Base-by-base conservation (phyloP, 1,140 invertebrate species). In the Zaprionus nigranus region DNA sequence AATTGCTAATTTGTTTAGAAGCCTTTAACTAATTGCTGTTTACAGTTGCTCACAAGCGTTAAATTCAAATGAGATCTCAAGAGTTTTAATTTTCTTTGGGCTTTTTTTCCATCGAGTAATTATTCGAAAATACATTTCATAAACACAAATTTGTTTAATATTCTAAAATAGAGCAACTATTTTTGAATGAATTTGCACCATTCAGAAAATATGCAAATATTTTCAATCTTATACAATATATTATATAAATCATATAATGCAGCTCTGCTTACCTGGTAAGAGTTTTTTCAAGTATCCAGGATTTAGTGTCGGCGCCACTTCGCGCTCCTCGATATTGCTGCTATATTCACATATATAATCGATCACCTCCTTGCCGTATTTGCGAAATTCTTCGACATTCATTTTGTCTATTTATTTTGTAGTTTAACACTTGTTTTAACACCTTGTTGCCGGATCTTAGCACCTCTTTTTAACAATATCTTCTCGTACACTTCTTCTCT, bases 291-390 rank as follows among this genome's bases (percentile, higher is more conserved):
- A 93, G 92, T 98, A 99, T 34, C 98, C 97, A 3, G 96, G 97
- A 93, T 97, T 96, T 15, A 98, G 94, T 74, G 95, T 95, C 2
- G 98, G 97, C n/a, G 96, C 97, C 1, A 98, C 97, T 72, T 96
- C 93, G 69, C 96, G 94, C 54, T 95, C 92, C 24, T 94, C 93
- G 46, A 99, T 94, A 24, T 95, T 97, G 38, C 96, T 95, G 85
- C 97, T 93, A 92, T 99, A 99, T 72, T 97, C 94, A 75, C 97
- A 97, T 70, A 99, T 98, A 90, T 97, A 99, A 92, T 99, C 98
- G 28, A 99, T 95, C 96, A 98, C 97, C 88, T 98, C 96, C 92
- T 97, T 97, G 26, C 98, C 98, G 61, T 95, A 94, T 78, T 94
- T 94, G 51, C 97, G 95, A 94, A 99, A 98, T 85, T 98, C 96